phyloP scores from a whole-genome alignment of 2,797 vertebrate species.

The Micromesistius poutassou region DNA sequence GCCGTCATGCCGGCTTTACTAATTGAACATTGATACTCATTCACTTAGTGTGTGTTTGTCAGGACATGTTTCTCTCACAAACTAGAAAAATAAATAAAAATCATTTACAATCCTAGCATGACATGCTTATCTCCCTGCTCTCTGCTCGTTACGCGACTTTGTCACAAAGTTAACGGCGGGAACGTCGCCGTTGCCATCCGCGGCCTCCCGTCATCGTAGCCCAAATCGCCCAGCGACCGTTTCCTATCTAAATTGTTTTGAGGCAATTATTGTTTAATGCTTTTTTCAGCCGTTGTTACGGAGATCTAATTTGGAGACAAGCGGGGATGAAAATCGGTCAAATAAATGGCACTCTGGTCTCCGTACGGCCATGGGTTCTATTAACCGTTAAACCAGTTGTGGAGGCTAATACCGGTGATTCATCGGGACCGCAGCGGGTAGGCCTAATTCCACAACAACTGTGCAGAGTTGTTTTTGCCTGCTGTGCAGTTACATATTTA shows the following conservation, averaged over 20 bases:
- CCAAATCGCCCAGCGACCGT: not conserved
- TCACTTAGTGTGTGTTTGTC: not conserved
- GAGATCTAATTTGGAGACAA: not conserved
- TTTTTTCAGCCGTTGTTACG: not conserved
- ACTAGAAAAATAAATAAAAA: too few species aligned
- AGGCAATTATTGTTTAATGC: not conserved
- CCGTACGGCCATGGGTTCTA: too few species aligned
- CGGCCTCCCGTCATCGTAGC: not conserved
- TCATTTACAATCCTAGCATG: not conserved
- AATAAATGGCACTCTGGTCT: not conserved
- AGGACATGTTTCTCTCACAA: too few species aligned
- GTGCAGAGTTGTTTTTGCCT: too few species aligned
- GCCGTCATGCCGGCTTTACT: slow-evolving; percentile 48
- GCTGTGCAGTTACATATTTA: too few species aligned
- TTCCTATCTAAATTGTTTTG: not conserved
- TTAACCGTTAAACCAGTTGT: too few species aligned
- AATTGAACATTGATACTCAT: slow-evolving; percentile 22
- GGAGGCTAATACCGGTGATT: too few species aligned
- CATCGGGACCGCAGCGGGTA: too few species aligned
- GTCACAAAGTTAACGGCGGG: not conserved
- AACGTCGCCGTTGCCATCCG: not conserved
- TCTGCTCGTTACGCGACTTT: not conserved
- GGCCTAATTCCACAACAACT: too few species aligned
- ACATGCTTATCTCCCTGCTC: not conserved
- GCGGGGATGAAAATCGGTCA: not conserved